Percentiles rank a stretch among this genome's conserved stretches.
phyloP scores from a whole-genome alignment of 2,888 invertebrate genomes.

The Homarus gammarus region DNA sequence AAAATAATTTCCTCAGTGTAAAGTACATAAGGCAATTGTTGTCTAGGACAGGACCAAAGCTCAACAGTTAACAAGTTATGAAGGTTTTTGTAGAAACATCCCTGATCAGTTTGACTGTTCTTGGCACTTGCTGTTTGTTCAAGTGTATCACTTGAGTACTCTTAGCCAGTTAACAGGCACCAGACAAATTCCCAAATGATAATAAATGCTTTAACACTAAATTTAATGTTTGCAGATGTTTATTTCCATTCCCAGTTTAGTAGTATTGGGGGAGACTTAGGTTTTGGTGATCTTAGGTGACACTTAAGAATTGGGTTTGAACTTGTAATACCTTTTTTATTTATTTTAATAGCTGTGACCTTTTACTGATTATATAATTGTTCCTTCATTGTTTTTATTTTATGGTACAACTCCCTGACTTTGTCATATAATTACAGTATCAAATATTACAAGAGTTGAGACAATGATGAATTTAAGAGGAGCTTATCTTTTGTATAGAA shows the following conservation, averaged over 20 bases:
- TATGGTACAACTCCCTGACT: not conserved
- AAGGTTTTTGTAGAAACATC: not conserved
- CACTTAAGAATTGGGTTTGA: too few relatives aligned
- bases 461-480: too few relatives aligned
- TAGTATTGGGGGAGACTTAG: not conserved
- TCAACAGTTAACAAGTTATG: not conserved
- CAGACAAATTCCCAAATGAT: not conserved
- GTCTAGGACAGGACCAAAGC: not conserved
- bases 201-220: not conserved
- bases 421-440: too few relatives aligned
- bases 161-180: not conserved
- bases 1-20: not conserved
- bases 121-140: not conserved
- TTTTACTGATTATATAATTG: not conserved
- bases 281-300: not conserved
- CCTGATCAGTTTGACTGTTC: not conserved
- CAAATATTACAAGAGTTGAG: too few relatives aligned
- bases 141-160: conserved; percentile 7
- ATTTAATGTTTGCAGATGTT: not conserved
- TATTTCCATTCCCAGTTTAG: not conserved
- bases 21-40: not conserved
- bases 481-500: too few relatives aligned
- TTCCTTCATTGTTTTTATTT: not conserved
- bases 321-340: not conserved
- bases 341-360: not conserved